These are phyloP conservation scores for Ascaphus truei DNA, from an alignment of 2,113 vertebrate species.

Conservation along the genomic window DNA sequence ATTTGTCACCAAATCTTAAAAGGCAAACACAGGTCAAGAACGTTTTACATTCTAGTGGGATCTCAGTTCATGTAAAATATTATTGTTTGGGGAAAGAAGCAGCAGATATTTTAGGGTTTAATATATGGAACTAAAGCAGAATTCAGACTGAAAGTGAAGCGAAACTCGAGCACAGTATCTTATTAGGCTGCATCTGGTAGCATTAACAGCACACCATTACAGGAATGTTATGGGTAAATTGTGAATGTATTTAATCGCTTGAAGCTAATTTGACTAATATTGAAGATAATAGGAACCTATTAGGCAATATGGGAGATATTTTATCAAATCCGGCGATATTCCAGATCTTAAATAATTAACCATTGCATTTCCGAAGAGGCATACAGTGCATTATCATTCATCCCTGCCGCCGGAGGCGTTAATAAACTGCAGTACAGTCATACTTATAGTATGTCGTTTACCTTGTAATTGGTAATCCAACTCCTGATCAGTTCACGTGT, in stretches of 20 bases:
- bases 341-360: conserved; percentile 18
- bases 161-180: background rate
- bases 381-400: background rate
- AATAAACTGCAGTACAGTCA: no score
- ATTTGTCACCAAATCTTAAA: conserved; percentile 26
- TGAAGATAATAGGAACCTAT: conserved; percentile 22
- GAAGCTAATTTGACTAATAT: conserved; percentile 16
- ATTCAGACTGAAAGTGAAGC: background rate
- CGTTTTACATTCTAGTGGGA: conserved; percentile 13
- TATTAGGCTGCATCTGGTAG: conserved; percentile 25
- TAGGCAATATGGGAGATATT: conserved; percentile 18
- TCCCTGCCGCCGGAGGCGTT: conserved; percentile 11
- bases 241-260: conserved; percentile 27
- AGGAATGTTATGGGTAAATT: conserved; percentile 30
- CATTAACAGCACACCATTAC: conserved; percentile 22
- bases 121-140: background rate
- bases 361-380: background rate
- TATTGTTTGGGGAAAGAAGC: conserved; percentile 5
- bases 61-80: conserved; percentile 16
- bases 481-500: no score
- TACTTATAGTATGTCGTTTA: no score
- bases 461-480: no score
- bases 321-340: conserved; percentile 2
- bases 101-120: conserved; percentile 15
- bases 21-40: conserved; percentile 26